Percentiles rank a stretch among this genome's conserved stretches.
Conservation (phyloP, 2,888 invertebrate genomes). For the Cloeon dipterum region DNA sequence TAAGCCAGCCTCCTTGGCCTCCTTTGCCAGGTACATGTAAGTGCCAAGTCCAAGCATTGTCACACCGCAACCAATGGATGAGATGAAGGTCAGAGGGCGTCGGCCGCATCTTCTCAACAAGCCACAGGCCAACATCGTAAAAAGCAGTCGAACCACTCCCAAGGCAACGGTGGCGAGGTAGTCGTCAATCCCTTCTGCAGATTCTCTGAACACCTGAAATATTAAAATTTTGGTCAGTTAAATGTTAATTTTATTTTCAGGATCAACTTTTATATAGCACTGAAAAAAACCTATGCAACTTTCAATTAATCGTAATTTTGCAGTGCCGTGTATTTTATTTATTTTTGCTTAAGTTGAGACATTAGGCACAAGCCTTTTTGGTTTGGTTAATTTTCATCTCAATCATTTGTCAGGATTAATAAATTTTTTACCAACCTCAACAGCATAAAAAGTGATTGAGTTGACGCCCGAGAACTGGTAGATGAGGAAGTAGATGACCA, state of each 20-base stretch:
- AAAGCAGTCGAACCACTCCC: conserved; percentile 32
- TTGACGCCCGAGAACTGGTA: conserved; percentile 49
- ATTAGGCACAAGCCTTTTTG: too few relatives aligned
- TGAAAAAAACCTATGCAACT: conserved; percentile 12
- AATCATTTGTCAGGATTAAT: not conserved
- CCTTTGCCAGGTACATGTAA: conserved; percentile 29
- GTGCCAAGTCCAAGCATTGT: conserved; percentile 35
- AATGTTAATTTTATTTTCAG: not conserved
- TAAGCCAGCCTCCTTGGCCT: conserved; percentile 9
- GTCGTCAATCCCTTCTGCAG: conserved; percentile 30
- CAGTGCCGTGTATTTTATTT: not conserved
- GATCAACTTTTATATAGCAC: conserved; percentile 9
- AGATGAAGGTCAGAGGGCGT: conserved; percentile 36
- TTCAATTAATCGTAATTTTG: not conserved
- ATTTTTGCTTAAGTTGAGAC: too few relatives aligned
- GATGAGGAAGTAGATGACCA: conserved; percentile 25
- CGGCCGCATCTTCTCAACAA: conserved; percentile 33
- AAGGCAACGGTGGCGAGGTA: conserved; percentile 33
- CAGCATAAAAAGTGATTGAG: conserved; percentile 42
- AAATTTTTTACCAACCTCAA: conserved; percentile 26
- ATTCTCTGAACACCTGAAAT: conserved; percentile 20
- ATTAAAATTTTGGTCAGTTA: not conserved
- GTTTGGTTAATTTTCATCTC: too few relatives aligned
- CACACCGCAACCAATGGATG: conserved; percentile 31
- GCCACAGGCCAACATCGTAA: conserved; percentile 35